A percentile compares a stretch with the other conserved stretches of the same genome.
These are phyloP conservation scores for Chymomyza costata DNA, from an alignment of 1,140 invertebrate species.

Conservation along the genomic window DNA sequence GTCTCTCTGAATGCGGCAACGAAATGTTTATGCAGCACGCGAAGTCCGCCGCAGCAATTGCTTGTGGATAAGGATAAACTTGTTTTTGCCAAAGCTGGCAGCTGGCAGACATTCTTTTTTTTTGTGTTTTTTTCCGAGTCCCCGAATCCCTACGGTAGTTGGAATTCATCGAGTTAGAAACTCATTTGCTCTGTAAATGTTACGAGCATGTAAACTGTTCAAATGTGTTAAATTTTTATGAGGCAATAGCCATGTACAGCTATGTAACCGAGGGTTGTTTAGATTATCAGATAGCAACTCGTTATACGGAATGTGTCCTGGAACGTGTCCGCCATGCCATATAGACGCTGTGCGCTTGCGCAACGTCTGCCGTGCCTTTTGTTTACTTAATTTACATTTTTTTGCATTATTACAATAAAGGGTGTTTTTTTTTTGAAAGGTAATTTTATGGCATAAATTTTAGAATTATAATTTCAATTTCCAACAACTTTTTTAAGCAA, in stretches of 20 bases:
- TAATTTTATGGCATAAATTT: too few relatives aligned
- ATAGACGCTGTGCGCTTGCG: slow-evolving; percentile 51
- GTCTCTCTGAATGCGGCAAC: too few relatives aligned
- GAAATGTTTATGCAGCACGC: too few relatives aligned
- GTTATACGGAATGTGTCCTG: slow-evolving; percentile 54
- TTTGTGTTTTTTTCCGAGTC: too few relatives aligned
- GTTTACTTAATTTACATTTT: slow-evolving; percentile 40
- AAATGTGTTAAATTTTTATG: slow-evolving; percentile 33
- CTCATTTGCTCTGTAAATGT: slow-evolving; percentile 27
- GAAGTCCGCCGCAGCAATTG: slow-evolving; percentile 10
- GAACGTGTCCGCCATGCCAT: slow-evolving; percentile 33
- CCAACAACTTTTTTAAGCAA: too few relatives aligned
- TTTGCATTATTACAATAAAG: slow-evolving; percentile 47
- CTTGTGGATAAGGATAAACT: slow-evolving; percentile 57
- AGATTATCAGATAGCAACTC: too few relatives aligned
- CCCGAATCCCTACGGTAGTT: too few relatives aligned
- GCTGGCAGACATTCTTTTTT: too few relatives aligned
- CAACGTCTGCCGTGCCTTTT: slow-evolving; percentile 20
- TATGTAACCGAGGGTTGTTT: slow-evolving; percentile 35
- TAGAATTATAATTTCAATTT: too few relatives aligned
- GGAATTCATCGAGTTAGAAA: slow-evolving; percentile 3
- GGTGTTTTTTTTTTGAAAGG: too few relatives aligned
- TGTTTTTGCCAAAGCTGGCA: slow-evolving; percentile 47
- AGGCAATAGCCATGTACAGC: slow-evolving; percentile 20
- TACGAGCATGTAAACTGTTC: too few relatives aligned